Conservation (phyloP, 1,140 invertebrate genomes). For the Chrysoperla carnea region DNA sequence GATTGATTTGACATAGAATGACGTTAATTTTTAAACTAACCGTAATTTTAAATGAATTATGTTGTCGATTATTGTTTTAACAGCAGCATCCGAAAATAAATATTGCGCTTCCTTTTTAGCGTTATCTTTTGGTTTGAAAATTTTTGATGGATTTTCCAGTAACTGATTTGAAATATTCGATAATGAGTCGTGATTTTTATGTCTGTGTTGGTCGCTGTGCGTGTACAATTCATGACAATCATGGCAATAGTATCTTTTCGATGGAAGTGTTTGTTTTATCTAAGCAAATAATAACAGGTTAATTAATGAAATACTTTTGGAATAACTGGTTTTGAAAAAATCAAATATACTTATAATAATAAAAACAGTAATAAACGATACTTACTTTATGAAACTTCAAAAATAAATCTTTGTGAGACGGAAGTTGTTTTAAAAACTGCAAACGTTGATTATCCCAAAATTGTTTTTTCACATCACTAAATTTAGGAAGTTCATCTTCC, state of each 20-base stretch:
- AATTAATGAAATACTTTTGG: no score
- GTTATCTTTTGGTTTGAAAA: conserved; percentile 39
- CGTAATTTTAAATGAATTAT: background rate
- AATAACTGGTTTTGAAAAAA: no score
- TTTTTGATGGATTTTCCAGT: conserved; percentile 33
- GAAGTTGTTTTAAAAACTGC: conserved; percentile 24
- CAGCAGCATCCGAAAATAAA: conserved; percentile 34
- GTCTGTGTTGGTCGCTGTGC: conserved; percentile 21
- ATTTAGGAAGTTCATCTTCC: conserved; percentile 26
- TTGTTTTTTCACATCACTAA: conserved; percentile 25
- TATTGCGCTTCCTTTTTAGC: conserved; percentile 60
- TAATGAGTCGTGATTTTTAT: conserved; percentile 27
- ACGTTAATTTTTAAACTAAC: conserved; percentile 4
- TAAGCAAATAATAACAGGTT: conserved; percentile 12
- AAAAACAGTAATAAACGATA: conserved; percentile 8
- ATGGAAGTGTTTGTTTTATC: conserved; percentile 20
- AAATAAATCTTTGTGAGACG: conserved; percentile 29
- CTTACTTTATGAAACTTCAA: conserved; percentile 24
- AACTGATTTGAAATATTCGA: conserved; percentile 26
- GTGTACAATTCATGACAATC: conserved; percentile 39
- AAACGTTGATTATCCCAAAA: conserved; percentile 29
- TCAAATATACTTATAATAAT: background rate
- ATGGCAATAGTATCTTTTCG: conserved; percentile 38
- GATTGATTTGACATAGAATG: background rate
- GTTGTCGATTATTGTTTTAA: no score